These are phyloP conservation scores for Pedetes capensis DNA, from an alignment of 2,113 vertebrate species.

Conservation along the genomic window DNA sequence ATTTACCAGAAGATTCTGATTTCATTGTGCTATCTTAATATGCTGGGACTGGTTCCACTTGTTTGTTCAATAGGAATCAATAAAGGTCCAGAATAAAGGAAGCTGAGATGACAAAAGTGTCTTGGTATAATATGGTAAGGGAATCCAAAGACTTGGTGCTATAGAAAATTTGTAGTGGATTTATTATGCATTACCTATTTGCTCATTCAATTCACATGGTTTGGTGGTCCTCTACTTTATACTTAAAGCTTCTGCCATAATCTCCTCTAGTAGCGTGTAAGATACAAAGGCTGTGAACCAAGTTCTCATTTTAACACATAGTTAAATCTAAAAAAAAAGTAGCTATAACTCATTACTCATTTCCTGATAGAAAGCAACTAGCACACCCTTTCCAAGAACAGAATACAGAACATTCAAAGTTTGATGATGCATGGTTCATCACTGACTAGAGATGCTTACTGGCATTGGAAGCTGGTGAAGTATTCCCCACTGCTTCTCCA, in stretches of 20 bases:
- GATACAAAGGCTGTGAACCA: not conserved
- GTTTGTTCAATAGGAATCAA: not conserved
- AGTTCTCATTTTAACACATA: not conserved
- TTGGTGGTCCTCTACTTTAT: not conserved
- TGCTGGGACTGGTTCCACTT: not conserved
- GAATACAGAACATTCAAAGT: not conserved
- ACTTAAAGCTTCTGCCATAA: not conserved
- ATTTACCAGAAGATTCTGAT: not conserved
- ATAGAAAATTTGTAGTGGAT: not conserved
- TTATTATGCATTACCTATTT: not conserved
- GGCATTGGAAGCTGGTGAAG: not conserved
- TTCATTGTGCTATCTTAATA: constrained; percentile 19
- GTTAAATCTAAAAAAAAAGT: constrained; percentile 7
- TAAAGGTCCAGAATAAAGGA: not conserved
- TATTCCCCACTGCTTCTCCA: not conserved
- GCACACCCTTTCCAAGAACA: constrained; percentile 4
- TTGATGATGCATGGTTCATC: not conserved
- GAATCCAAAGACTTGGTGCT: constrained; percentile 18
- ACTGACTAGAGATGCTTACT: not conserved
- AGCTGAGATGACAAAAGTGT: not conserved
- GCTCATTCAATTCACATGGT: not conserved
- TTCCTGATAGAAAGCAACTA: constrained; percentile 6
- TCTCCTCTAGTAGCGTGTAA: not conserved
- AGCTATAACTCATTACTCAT: not conserved
- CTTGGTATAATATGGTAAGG: not conserved